A percentile compares a stretch with the other conserved stretches of the same genome.
These are phyloP conservation scores for Prietella phreatophila DNA, from an alignment of 2,113 vertebrate species.

Conservation along the genomic window DNA sequence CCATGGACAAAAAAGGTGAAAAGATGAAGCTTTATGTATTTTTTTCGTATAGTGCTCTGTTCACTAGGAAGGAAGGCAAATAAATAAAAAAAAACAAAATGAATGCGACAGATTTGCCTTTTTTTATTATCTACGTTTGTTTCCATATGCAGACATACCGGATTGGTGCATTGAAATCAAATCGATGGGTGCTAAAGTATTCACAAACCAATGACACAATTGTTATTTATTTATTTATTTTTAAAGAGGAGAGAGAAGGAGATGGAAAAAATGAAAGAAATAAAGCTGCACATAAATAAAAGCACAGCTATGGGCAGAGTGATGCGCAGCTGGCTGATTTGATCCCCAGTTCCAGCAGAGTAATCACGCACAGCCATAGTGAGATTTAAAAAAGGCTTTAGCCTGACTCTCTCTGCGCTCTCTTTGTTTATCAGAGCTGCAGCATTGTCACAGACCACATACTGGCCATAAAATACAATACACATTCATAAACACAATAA, in stretches of 20 bases:
- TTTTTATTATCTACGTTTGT: constrained; percentile 40
- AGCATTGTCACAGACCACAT: constrained; percentile 16
- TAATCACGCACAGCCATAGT: constrained; percentile 22
- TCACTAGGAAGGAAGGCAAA: constrained; percentile 28
- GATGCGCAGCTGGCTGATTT: constrained; percentile 44
- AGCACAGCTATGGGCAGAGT: not conserved
- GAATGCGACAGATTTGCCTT: constrained; percentile 31
- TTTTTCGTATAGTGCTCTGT: constrained; percentile 53
- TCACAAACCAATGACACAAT: not conserved
- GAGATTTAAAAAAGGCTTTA: constrained; percentile 40
- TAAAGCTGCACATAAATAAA: constrained; percentile 32
- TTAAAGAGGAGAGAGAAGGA: not conserved
- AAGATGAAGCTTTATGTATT: constrained; percentile 60
- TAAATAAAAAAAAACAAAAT: constrained; percentile 37
- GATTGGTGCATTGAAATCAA: constrained; percentile 51
- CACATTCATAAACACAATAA: constrained; percentile 3
- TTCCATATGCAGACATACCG: constrained; percentile 20
- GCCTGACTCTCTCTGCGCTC: not conserved
- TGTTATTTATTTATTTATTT: too few relatives aligned
- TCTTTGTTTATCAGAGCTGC: not conserved
- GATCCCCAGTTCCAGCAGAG: constrained; percentile 35
- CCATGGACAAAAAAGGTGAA: constrained; percentile 48
- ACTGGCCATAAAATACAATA: not conserved
- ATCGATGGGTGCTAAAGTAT: constrained; percentile 32
- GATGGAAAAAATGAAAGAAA: not conserved